A percentile compares a stretch with the other conserved stretches of the same genome.
Conservation (phyloP, 2,797 vertebrate genomes). For the Gymnocypris eckloni region DNA sequence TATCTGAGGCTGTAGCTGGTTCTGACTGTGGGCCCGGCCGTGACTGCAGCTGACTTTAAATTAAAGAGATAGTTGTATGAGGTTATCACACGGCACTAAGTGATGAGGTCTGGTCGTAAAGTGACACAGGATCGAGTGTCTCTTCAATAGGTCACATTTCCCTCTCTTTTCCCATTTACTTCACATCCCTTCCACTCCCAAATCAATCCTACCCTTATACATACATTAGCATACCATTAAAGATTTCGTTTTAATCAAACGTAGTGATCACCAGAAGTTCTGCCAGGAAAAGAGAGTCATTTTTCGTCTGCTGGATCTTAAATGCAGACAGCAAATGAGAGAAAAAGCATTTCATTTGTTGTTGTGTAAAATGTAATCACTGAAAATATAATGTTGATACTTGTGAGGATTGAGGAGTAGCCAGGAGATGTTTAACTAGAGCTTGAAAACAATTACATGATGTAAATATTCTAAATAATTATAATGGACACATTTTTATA, state of each 20-base stretch:
- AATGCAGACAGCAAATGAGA: background rate
- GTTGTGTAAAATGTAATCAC: background rate
- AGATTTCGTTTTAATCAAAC: constrained; percentile 76
- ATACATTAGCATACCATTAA: constrained; percentile 82
- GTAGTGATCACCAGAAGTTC: constrained; percentile 66
- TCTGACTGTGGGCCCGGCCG: background rate
- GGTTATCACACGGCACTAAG: constrained; percentile 74
- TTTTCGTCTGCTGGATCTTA: background rate
- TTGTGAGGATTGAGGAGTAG: background rate
- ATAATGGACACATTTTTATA: background rate
- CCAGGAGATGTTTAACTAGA: background rate
- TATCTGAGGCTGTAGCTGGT: constrained; percentile 7
- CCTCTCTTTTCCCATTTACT: constrained; percentile 78
- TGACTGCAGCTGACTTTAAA: constrained; percentile 41
- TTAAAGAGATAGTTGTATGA: constrained; percentile 70
- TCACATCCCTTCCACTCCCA: constrained; percentile 73
- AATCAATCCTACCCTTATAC: constrained; percentile 80
- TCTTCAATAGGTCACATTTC: constrained; percentile 79
- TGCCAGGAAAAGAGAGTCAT: constrained; percentile 42
- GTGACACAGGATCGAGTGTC: constrained; percentile 83
- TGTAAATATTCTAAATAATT: background rate
- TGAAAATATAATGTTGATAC: background rate
- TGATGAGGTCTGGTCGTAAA: constrained; percentile 78
- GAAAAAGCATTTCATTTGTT: background rate
- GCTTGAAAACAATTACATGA: background rate